A percentile compares a stretch with the other conserved stretches of the same genome.
Evolutionary conservation across 2,113 vertebrate genomes (phyloP).

Genomic region (Nannobrachium achirus): DNA sequence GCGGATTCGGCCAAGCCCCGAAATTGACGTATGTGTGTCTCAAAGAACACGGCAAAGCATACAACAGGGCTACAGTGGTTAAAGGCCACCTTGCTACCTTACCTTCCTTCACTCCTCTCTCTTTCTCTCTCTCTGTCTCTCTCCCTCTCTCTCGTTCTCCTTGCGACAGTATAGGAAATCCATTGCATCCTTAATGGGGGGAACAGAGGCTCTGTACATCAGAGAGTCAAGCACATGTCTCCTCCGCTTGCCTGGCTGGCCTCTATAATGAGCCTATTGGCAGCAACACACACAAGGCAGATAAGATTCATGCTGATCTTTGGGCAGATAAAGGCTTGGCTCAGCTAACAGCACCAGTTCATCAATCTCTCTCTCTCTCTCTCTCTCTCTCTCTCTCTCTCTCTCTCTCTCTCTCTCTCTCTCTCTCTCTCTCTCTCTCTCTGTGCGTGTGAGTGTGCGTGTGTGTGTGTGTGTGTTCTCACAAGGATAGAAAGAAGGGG

Average conservation of each 20-base stretch:
- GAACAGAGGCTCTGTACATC: slow-evolving; percentile 56
- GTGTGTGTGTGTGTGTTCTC: neutral
- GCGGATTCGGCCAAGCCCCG: too few relatives aligned
- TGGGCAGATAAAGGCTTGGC: slow-evolving; percentile 43
- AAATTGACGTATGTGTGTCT: too few relatives aligned
- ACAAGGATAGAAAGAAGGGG: too few relatives aligned
- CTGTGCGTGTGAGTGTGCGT: neutral
- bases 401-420: too few relatives aligned
- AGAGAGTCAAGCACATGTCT: slow-evolving; percentile 53
- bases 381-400: too few relatives aligned
- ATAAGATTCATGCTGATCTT: slow-evolving; percentile 63
- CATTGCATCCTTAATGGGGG: slow-evolving; percentile 58
- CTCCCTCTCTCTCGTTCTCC: slow-evolving; percentile 10
- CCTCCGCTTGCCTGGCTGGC: slow-evolving; percentile 24
- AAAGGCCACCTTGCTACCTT: neutral
- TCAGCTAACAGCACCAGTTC: slow-evolving; percentile 36
- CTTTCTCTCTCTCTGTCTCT: slow-evolving; percentile 14
- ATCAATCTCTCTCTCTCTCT: too few relatives aligned
- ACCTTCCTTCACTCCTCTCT: slow-evolving; percentile 4
- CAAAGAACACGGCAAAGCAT: too few relatives aligned
- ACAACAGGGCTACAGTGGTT: too few relatives aligned
- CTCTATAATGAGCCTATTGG: slow-evolving; percentile 54
- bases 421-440: too few relatives aligned
- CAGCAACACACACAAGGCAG: slow-evolving; percentile 42
- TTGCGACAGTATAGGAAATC: slow-evolving; percentile 60